These are phyloP conservation scores for Apis laboriosa DNA, from an alignment of 1,140 invertebrate species.

Conservation along the genomic window DNA sequence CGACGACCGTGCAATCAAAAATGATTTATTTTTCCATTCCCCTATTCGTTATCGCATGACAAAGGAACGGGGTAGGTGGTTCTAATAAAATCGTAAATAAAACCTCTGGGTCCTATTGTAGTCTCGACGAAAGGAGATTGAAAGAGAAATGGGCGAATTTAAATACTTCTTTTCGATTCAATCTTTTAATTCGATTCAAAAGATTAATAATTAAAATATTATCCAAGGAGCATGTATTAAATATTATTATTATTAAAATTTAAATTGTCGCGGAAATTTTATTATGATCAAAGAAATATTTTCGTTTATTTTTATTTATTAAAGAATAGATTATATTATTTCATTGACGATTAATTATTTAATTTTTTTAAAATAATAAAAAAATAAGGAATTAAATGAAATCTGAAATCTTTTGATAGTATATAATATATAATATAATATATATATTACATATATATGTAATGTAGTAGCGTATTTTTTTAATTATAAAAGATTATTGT, in stretches of 20 bases:
- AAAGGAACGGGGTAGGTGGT: background rate
- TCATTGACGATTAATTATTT: too few relatives aligned
- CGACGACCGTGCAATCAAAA: conserved; percentile 16
- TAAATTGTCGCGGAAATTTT: conserved; percentile 28
- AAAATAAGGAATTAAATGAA: too few relatives aligned
- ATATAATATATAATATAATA: too few relatives aligned
- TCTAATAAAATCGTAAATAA: conserved; percentile 31
- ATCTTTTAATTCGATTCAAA: conserved; percentile 6
- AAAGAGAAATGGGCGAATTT: background rate
- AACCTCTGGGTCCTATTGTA: background rate
- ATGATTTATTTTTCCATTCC: conserved; percentile 36
- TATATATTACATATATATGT: too few relatives aligned
- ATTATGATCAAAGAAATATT: background rate
- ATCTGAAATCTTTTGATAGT: too few relatives aligned
- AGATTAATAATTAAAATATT: background rate
- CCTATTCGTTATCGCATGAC: background rate
- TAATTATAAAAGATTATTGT: too few relatives aligned
- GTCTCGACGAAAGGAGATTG: background rate
- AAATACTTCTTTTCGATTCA: background rate
- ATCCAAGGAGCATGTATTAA: conserved; percentile 2
- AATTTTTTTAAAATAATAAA: too few relatives aligned
- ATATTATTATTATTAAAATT: conserved; percentile 7
- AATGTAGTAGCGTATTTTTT: too few relatives aligned
- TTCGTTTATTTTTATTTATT: conserved; percentile 30
- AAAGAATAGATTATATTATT: background rate